Conservation (phyloP, 2,797 vertebrate genomes). For the Eleutherodactylus coqui region DNA sequence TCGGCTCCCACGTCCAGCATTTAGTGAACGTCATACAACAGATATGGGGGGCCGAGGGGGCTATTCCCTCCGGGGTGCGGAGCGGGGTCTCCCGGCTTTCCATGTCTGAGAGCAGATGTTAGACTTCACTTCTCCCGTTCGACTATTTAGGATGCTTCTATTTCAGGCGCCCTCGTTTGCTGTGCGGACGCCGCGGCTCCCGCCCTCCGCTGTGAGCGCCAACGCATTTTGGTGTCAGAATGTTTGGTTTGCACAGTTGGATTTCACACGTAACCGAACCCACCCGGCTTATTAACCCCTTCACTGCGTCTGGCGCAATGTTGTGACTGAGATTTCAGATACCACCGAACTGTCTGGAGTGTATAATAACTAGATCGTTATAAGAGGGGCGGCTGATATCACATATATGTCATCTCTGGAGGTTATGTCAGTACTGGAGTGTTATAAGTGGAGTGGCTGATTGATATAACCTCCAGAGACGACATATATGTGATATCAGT, state of each 20-base stretch:
- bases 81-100: neutral
- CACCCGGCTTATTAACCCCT: neutral
- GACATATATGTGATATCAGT: too few species aligned
- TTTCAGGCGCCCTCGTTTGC: constrained; percentile 23
- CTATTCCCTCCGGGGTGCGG: neutral
- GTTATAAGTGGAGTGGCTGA: too few species aligned
- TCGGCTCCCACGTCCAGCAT: neutral
- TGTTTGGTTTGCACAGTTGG: neutral
- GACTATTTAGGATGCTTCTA: neutral
- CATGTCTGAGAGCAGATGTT: neutral
- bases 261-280: neutral
- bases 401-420: too few species aligned
- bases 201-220: neutral
- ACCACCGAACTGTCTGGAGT: neutral
- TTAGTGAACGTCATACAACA: neutral
- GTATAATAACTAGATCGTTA: too few species aligned
- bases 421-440: too few species aligned
- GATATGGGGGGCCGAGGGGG: neutral
- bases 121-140: neutral
- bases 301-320: too few species aligned
- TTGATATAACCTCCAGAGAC: too few species aligned
- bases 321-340: neutral
- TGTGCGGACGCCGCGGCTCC: neutral
- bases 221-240: constrained; percentile 1
- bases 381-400: too few species aligned